A percentile compares a stretch with the other conserved stretches of the same genome.
Conservation (phyloP, 2,797 vertebrate species). For the Enteromius trimaculatus region DNA sequence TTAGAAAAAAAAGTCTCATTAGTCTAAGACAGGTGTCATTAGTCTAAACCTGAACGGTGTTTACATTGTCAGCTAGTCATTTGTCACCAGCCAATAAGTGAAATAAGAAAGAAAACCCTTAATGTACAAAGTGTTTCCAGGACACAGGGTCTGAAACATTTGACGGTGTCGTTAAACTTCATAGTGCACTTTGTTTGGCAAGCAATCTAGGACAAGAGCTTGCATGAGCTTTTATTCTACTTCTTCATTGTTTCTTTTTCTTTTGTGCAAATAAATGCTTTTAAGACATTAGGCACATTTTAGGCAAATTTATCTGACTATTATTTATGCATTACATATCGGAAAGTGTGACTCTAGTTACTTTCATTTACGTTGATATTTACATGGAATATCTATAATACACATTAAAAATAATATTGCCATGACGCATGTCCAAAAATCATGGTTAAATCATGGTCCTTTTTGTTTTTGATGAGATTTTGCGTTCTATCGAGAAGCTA, state of each 20-base stretch:
- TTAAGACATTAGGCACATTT: background rate
- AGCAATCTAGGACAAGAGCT: background rate
- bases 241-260: background rate
- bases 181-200: background rate
- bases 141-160: conserved; percentile 24
- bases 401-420: background rate
- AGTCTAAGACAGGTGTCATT: conserved; percentile 27
- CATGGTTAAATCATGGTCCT: background rate
- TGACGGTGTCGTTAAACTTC: conserved; percentile 7
- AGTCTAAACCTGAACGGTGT: conserved; percentile 47
- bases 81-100: conserved; percentile 37
- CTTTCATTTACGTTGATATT: background rate
- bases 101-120: conserved; percentile 13
- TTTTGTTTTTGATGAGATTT: background rate
- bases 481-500: background rate
- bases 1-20: conserved; percentile 23
- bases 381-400: background rate
- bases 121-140: conserved; percentile 23
- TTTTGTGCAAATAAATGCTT: background rate
- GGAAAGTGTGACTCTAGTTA: background rate
- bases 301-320: background rate
- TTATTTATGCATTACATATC: background rate
- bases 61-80: conserved; percentile 35
- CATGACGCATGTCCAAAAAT: background rate
- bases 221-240: background rate